Percentiles rank a stretch among this genome's conserved stretches.
These are phyloP conservation scores for Hoplias malabaricus DNA, from an alignment of 2,113 vertebrate species.

Conservation along the genomic window DNA sequence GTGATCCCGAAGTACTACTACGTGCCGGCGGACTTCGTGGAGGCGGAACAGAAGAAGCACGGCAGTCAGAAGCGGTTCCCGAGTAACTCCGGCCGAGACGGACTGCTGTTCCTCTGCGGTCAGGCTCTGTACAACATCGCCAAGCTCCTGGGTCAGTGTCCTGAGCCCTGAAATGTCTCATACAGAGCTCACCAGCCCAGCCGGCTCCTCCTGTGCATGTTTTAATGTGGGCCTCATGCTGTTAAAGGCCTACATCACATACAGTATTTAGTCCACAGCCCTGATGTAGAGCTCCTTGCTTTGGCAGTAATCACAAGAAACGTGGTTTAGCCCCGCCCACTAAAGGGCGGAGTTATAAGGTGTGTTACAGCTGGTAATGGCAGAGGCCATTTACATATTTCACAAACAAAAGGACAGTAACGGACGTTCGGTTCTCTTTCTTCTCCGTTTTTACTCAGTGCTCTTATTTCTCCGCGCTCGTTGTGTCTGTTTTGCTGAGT, in stretches of 20 bases:
- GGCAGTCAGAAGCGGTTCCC: slow-evolving; percentile 95
- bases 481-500: too few species aligned
- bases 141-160: slow-evolving; percentile 86
- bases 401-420: background rate
- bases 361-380: background rate
- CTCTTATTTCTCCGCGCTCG: too few species aligned
- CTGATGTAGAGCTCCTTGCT: too few species aligned
- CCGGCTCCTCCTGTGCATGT: too few species aligned
- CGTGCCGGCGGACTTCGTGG: slow-evolving; percentile 93
- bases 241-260: too few species aligned
- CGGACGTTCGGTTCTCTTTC: background rate
- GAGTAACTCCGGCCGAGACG: slow-evolving; percentile 89
- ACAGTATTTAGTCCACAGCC: too few species aligned
- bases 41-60: slow-evolving; percentile 85
- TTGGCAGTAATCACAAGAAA: too few species aligned
- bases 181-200: too few species aligned
- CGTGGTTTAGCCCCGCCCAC: slow-evolving; percentile 1
- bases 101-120: slow-evolving; percentile 91
- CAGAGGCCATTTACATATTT: background rate
- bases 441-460: too few species aligned
- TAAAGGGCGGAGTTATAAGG: background rate
- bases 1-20: slow-evolving; percentile 94
- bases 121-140: slow-evolving; percentile 92
- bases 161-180: too few species aligned
- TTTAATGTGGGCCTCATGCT: too few species aligned